Base-by-base conservation (phyloP, 2,113 vertebrate species). In the Carassius auratus region DNA sequence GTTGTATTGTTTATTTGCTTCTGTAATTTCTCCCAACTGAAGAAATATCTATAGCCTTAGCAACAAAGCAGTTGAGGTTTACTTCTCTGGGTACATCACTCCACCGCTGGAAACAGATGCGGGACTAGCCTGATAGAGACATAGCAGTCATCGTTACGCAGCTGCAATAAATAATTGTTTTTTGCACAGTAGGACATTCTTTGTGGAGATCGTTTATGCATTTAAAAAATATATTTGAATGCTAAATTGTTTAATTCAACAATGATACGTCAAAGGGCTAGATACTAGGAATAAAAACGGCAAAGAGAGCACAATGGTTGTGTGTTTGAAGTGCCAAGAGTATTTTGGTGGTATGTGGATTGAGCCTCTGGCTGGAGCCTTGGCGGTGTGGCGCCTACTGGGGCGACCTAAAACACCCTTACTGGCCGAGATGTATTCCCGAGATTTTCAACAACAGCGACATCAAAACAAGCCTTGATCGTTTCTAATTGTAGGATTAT, bases 401-500 rank as follows among this genome's bases (percentile, higher is more conserved):
- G 90, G 91, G 85, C 86, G 90, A 76, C 88, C 91, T 87, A 89
- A 89, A 91, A 92, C 92, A 91, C 92, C 91, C 90, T 90, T 92
- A 91, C 89, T 93, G 36, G 90, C 89, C 76, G 92, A 94, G 93
- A 94, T 94, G 92, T 94, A 93, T 92, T 89, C 86, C 81, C 90
- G 84, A 93, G 93, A 95, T 95, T 94, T 91, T 87, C 90, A 92
- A 85, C 88, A 89, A 90, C 89, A 90, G 90, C 90, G 83, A 94
- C 94, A 93, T 95, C 93, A 94, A 95, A 94, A 92, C 90, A 33
- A 36, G 2, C 89, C 91, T 91, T 93, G 93, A 94, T 95, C 93
- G 92, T 93, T 94, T 94, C 93, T 94, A 94, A 95, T 95, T 94
- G 93, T 93, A 88, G 91, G 93, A 95, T 95, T 95, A 94, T 95